Percentiles rank a stretch among this genome's conserved stretches.
These are phyloP conservation scores for Abscondita cerata DNA, from an alignment of 2,888 invertebrate genomes.

Conservation along the genomic window DNA sequence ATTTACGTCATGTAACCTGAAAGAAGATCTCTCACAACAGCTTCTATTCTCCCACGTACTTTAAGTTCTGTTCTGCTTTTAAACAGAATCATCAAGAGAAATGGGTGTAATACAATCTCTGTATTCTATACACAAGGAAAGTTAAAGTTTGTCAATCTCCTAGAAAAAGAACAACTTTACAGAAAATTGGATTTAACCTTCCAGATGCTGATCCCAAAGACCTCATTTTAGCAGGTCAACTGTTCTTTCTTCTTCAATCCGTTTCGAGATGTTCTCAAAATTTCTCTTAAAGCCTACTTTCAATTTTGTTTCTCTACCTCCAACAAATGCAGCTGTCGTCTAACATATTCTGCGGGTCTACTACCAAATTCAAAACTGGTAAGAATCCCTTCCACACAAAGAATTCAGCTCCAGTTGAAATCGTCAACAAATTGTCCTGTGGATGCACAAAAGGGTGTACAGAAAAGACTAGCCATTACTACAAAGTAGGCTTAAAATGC, in stretches of 20 bases:
- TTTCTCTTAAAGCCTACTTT: background rate
- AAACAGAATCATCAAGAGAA: background rate
- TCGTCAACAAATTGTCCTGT: background rate
- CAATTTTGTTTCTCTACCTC: background rate
- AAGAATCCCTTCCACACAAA: background rate
- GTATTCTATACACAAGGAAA: background rate
- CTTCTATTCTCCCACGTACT: background rate
- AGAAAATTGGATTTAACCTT: background rate
- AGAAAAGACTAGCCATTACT: too few species aligned
- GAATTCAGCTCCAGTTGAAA: constrained; percentile 11
- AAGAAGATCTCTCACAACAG: background rate
- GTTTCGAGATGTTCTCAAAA: background rate
- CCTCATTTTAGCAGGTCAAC: constrained; percentile 15
- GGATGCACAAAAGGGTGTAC: too few species aligned
- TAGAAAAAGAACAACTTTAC: background rate
- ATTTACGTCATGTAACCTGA: background rate
- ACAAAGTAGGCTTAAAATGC: too few species aligned
- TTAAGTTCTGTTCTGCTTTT: background rate
- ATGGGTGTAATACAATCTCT: background rate
- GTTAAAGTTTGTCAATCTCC: background rate
- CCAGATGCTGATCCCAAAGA: constrained; percentile 9
- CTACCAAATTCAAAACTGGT: background rate
- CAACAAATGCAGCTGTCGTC: too few species aligned
- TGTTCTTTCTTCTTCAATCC: background rate
- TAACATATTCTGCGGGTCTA: constrained; percentile 6